phyloP scores from a whole-genome alignment of 2,797 vertebrate genomes.

The Trachurus trachurus region DNA sequence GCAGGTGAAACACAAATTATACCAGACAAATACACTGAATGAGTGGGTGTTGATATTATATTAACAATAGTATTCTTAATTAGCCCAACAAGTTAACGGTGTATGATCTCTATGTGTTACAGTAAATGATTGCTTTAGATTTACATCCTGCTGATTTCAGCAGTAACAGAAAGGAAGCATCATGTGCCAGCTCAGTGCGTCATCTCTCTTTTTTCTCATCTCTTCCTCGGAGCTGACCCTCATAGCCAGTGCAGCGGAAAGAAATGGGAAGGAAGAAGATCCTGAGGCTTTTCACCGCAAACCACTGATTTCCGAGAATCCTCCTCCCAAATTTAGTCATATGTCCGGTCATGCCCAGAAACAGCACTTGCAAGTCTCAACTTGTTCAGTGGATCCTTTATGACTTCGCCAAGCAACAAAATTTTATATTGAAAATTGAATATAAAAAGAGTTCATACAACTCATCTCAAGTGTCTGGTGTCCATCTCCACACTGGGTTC shows the following conservation, averaged over 20 bases:
- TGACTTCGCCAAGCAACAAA: not conserved
- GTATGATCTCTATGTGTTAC: not conserved
- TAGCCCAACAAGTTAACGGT: not conserved
- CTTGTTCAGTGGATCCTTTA: not conserved
- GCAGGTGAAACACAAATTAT: not conserved
- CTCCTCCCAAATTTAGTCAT: slow-evolving; percentile 54
- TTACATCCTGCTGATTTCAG: slow-evolving; percentile 44
- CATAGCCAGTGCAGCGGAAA: not conserved
- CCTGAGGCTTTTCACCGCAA: slow-evolving; percentile 16
- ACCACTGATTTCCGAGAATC: slow-evolving; percentile 37
- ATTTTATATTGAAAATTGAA: not conserved
- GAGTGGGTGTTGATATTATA: not conserved
- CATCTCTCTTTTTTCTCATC: slow-evolving; percentile 10
- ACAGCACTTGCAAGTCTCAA: slow-evolving; percentile 9
- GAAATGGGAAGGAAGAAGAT: slow-evolving; percentile 67
- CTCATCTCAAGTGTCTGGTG: no score
- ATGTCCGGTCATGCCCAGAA: not conserved
- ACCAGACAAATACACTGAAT: not conserved
- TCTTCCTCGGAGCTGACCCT: slow-evolving; percentile 1
- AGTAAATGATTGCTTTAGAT: not conserved
- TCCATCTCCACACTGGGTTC: not conserved
- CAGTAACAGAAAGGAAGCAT: slow-evolving; percentile 11
- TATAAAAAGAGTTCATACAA: no score
- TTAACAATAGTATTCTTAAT: not conserved
- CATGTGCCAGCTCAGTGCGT: slow-evolving; percentile 29